phyloP scores from a whole-genome alignment of 2,888 invertebrate genomes.

The Charanyca ferruginea region DNA sequence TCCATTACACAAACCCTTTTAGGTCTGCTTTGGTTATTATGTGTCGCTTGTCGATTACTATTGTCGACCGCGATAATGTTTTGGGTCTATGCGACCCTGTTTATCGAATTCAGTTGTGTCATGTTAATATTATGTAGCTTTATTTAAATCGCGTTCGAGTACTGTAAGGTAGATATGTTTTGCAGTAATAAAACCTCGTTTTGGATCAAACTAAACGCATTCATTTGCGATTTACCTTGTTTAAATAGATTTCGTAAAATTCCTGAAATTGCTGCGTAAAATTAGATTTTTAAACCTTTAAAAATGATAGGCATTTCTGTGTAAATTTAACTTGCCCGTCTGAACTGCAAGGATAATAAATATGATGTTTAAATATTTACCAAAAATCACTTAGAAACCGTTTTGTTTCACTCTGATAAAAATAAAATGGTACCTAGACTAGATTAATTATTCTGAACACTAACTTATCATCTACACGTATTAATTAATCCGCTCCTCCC shows the following conservation, averaged over 20 bases:
- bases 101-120: conserved; percentile 61
- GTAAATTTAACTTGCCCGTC: background rate
- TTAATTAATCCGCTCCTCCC: background rate
- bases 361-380: background rate
- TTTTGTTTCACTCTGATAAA: background rate
- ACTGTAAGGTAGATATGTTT: conserved; percentile 4
- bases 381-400: background rate
- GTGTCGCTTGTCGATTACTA: conserved; percentile 79
- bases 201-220: conserved; percentile 39
- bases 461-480: background rate
- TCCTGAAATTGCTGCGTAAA: conserved; percentile 1
- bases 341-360: background rate
- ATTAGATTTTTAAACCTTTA: too few species aligned
- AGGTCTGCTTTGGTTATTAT: conserved; percentile 73
- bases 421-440: background rate
- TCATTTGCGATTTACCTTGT: conserved; percentile 27
- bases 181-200: background rate
- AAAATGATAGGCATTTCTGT: too few species aligned
- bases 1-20: conserved; percentile 80
- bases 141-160: conserved; percentile 11
- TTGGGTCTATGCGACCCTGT: conserved; percentile 58
- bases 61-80: conserved; percentile 70
- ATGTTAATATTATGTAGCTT: conserved; percentile 34
- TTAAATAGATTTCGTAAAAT: conserved; percentile 20
- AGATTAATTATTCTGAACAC: background rate